Evolutionary conservation across 2,888 invertebrate genomes (phyloP).

Genomic region (Emmelina monodactyla): DNA sequence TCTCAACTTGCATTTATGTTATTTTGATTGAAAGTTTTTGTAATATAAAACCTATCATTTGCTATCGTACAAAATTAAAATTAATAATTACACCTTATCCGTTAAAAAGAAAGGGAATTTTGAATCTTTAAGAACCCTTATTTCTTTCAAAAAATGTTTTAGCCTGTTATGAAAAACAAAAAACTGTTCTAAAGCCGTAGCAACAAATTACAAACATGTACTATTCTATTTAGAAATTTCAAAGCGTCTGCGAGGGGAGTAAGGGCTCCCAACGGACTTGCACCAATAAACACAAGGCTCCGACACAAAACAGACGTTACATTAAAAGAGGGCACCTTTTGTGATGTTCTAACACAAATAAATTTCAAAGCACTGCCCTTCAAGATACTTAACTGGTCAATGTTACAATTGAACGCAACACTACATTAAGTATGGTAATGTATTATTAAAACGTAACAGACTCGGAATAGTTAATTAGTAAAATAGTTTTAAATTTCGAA

Average conservation of each 20-base stretch:
- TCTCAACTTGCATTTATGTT: no score
- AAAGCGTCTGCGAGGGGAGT: conserved; percentile 18
- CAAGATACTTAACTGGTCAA: conserved; percentile 20
- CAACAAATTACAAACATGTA: no score
- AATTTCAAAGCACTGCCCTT: conserved; percentile 34
- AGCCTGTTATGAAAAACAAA: no score
- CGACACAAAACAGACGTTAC: conserved; percentile 54
- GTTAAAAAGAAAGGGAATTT: no score
- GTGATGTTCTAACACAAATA: conserved; percentile 47
- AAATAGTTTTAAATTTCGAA: conserved; percentile 19
- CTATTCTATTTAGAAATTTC: conserved; percentile 8
- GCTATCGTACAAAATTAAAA: no score
- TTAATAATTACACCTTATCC: no score
- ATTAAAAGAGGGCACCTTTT: conserved; percentile 35
- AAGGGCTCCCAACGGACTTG: conserved; percentile 37
- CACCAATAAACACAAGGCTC: conserved; percentile 46
- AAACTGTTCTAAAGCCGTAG: no score
- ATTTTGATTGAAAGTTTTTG: no score
- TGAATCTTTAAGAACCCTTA: no score
- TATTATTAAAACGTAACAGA: not conserved
- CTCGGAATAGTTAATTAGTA: not conserved
- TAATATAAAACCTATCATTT: no score
- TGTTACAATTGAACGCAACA: not conserved
- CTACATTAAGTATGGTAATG: no score
- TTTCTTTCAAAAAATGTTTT: no score